These are phyloP conservation scores for Sepiola atlantica DNA, from an alignment of 2,888 invertebrate species.

Conservation along the genomic window DNA sequence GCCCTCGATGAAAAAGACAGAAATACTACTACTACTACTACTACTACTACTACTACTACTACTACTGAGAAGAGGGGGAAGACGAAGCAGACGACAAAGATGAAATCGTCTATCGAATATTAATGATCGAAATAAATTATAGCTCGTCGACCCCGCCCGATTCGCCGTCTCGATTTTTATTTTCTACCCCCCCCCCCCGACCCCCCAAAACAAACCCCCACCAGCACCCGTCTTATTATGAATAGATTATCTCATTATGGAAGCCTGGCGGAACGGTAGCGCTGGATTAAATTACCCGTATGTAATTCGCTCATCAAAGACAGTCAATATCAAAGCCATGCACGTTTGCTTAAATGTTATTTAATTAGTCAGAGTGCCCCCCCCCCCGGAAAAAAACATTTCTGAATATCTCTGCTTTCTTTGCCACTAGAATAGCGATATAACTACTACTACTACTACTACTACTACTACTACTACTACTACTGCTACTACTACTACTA, in stretches of 20 bases:
- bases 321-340: background rate
- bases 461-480: background rate
- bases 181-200: background rate
- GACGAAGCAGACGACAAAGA: too few relatives aligned
- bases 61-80: too few relatives aligned
- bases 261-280: background rate
- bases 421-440: background rate
- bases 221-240: background rate
- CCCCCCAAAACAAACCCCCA: background rate
- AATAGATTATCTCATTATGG: slow-evolving; percentile 32
- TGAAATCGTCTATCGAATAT: background rate
- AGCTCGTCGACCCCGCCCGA: background rate
- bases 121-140: background rate
- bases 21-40: too few relatives aligned
- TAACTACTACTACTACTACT: background rate
- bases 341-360: background rate
- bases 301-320: slow-evolving; percentile 4
- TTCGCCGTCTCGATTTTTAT: background rate
- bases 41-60: too few relatives aligned
- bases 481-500: background rate
- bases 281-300: slow-evolving; percentile 8
- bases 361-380: background rate
- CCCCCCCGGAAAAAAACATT: background rate
- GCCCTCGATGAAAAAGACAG: too few relatives aligned
- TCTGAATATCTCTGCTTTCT: background rate